Base-by-base conservation (phyloP, 2,888 invertebrate genomes). In the Sabatieria punctata region DNA sequence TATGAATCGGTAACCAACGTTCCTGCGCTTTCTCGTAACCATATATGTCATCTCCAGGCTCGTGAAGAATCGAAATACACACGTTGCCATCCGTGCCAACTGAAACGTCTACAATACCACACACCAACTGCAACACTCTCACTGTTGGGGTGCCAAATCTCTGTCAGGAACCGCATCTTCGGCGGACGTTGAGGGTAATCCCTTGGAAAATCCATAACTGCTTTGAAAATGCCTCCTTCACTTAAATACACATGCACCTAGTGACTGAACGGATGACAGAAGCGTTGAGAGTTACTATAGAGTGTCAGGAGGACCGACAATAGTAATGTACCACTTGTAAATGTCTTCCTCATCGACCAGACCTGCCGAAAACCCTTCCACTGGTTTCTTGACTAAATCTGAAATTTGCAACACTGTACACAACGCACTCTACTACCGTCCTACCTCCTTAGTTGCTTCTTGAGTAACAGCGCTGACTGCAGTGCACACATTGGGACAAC, bases 61-160 rank as follows among this genome's bases (percentile, higher is more conserved):
- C 93, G 67, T 95, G 95, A 56, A 95, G 76, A 71, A 95, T 95
- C 68, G 93, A 93, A 77, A 95, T 95, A 75, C 95, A 95, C 41
- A 95, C 95, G 71, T 85, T 83, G 54, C 89, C 89, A 71, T 85
- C 85, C 71, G 82, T 82, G 69, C 85, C 86, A 75, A 91, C 86
- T 86, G 70, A 53, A 76, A 75, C n/a, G n/a, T n/a, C n/a, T n/a
- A n/a, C n/a, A n/a, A n/a, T n/a, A n/a, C n/a, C n/a, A n/a, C n/a
- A n/a, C n/a, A n/a, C n/a, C n/a, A n/a, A n/a, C n/a, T n/a, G n/a
- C n/a, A n/a, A n/a, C n/a, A n/a, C 35, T 64, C 82, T 80, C 73
- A 86, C 86, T 93, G 74, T 95, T 95, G 59, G 93, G 93, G 77
- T 95, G 93, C 89, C 91, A 95, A 71, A 95, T 91, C 76, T 93